Base-by-base conservation (phyloP, 2,888 invertebrate species). In the Rhamphomyia laevipes region DNA sequence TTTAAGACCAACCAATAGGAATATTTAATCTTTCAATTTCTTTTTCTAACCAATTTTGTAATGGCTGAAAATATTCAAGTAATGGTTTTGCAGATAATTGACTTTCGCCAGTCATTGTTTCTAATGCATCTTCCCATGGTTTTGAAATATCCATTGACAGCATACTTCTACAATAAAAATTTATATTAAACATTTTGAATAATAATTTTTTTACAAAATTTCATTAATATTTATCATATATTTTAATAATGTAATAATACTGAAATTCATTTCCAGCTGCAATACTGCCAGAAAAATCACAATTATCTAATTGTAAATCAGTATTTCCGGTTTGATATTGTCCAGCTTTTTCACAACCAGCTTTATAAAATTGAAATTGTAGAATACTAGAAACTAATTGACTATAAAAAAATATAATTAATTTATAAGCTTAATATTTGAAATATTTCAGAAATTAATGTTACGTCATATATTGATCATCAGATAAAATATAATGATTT, bases 61-160 rank as follows among this genome's bases (percentile, higher is more conserved):
- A 68, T 0, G 90, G 89, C 54, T 77, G 74, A 69, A 90, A 91
- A 70, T 86, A 90, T 63, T 89, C 86, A 52, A 88, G 67, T 1
- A 91, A 74, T 0, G 85, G 84, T 47, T 78, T 77, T 13, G 85
- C 85, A 52, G 80, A 78, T 84, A 91, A 86, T 47, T 73, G 74
- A 59, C 84, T 70, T 61, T 81, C 79, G 0, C 88, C 89, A 0
- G 87, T 90, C 30, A 91, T 73, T 10, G 75, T 77, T 63, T 87
- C 80, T 78, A 95, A 78, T 50, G 87, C 88, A 58, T 91, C 88
- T n/a, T 81, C 82, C 87, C 88, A 88, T 1, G 85, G 83, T 57
- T 76, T 78, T 0, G 86, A 84, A 0, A 81, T 77, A 4, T 86
- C 86, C 75, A 86, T 68, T 53, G 78, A 75, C 33, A 84, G 70